Evolutionary conservation across 2,797 vertebrate species (phyloP), one percentile per base, ranked within the genome.

Genomic region (Takifugu ocellatus): DNA sequence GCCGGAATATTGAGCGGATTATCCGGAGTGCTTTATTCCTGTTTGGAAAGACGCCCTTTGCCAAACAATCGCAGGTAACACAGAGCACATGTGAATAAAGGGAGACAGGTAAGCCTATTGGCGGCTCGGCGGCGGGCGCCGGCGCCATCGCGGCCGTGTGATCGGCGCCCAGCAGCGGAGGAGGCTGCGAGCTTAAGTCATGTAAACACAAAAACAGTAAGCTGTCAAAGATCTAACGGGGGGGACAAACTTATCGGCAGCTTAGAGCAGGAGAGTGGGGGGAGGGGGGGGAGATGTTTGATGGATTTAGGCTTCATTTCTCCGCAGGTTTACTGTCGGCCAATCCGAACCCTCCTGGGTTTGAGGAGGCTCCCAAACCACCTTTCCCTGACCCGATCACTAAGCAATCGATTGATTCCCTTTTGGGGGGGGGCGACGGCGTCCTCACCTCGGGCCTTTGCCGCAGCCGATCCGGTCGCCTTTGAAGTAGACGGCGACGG

Each of bases 401-500:
- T 29, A 29, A 29, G 4, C 27, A 29, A 29, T 29, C 27, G 27
- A 29, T 29, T 21, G 21, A 21, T 21, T 21, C 1, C 21, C 21
- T 21, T 21, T 1, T 21, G 21, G 21, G 21, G 21, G 21, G 21
- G 21, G 21, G 21, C 21, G 21, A 21, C 51, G 48, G 43, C 6
- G 49, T 43, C 60, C 79, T 5, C 94, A 99, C 97, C 96, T 99
- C 56, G 96, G 97, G 68, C 97, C 97, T 92, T 97, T 98, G 73
- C 97, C 97, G 5, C 96, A 98, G 85, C 97, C 97, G 67, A 99
- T 98, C 48, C 97, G 88, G 77, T 98, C 96, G 12, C 96, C 97
- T 89, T 99, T 99, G 90, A 99, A 99, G 78, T 99, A 98, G 54
- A 98, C 97, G 3, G 97, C 96, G 16, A 98, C 97, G 0, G 96